Conservation (phyloP, 2,113 vertebrate genomes). For the Python bivittatus region DNA sequence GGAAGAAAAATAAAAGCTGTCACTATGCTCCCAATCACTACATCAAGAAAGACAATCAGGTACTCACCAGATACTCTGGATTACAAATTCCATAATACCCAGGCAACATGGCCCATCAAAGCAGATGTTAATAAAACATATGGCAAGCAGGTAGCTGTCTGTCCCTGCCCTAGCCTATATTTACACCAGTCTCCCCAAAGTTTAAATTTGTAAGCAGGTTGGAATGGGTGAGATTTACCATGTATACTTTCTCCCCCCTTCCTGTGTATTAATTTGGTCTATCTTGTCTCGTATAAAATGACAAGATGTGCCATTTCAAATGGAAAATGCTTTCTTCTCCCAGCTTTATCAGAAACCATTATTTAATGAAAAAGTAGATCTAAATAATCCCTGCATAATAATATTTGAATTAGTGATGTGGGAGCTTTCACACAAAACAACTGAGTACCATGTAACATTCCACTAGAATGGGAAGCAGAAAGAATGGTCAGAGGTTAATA, state of each 20-base stretch:
- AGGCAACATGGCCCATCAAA: not conserved
- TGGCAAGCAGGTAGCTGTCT: not conserved
- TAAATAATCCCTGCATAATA: not conserved
- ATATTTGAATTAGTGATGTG: not conserved
- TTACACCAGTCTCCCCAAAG: not conserved
- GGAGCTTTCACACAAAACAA: constrained; percentile 73
- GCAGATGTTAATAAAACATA: not conserved
- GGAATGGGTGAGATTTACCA: not conserved
- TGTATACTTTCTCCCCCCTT: not conserved
- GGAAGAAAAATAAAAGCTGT: not conserved
- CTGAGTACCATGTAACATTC: constrained; percentile 72
- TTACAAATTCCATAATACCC: not conserved
- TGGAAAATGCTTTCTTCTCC: not conserved
- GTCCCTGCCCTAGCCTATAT: not conserved
- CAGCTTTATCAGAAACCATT: not conserved
- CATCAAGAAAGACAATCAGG: not conserved
- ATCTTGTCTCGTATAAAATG: not conserved
- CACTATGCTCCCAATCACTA: not conserved
- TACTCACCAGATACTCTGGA: not conserved
- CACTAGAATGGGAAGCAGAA: constrained; percentile 52
- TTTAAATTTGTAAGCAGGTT: not conserved
- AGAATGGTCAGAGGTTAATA: constrained; percentile 55
- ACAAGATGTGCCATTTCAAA: not conserved
- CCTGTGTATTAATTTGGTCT: constrained; percentile 20
- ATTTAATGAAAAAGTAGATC: constrained; percentile 14